Evolutionary conservation across 2,113 vertebrate species (phyloP).

Genomic region (Drymodes brunneopygia): DNA sequence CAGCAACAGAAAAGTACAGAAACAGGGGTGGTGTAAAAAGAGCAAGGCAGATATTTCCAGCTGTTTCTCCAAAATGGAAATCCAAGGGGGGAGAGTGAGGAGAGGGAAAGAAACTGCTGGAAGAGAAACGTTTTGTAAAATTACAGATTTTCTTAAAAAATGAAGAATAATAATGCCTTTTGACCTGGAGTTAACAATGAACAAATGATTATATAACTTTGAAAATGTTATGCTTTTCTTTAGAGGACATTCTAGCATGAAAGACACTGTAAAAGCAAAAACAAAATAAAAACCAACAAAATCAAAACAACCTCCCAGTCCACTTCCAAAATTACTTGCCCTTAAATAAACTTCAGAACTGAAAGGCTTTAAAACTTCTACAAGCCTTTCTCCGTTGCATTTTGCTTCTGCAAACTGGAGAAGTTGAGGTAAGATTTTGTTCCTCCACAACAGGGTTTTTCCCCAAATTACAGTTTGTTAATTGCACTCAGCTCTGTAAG

Average conservation of each 20-base stretch:
- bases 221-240: background rate
- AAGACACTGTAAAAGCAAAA: background rate
- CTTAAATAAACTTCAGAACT: background rate
- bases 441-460: background rate
- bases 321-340: background rate
- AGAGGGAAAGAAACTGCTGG: background rate
- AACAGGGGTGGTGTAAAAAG: background rate
- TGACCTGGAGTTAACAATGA: background rate
- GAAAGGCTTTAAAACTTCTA: background rate
- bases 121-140: background rate
- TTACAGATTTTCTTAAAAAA: background rate
- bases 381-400: background rate
- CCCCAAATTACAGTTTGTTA: background rate
- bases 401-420: background rate
- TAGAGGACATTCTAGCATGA: background rate
- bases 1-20: background rate
- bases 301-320: background rate
- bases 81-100: background rate
- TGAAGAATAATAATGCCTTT: background rate
- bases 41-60: background rate
- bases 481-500: background rate
- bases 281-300: background rate
- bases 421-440: background rate
- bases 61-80: background rate
- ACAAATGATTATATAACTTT: background rate